Base-by-base conservation (phyloP, 2,888 invertebrate genomes). In the Plemyria rubiginata region DNA sequence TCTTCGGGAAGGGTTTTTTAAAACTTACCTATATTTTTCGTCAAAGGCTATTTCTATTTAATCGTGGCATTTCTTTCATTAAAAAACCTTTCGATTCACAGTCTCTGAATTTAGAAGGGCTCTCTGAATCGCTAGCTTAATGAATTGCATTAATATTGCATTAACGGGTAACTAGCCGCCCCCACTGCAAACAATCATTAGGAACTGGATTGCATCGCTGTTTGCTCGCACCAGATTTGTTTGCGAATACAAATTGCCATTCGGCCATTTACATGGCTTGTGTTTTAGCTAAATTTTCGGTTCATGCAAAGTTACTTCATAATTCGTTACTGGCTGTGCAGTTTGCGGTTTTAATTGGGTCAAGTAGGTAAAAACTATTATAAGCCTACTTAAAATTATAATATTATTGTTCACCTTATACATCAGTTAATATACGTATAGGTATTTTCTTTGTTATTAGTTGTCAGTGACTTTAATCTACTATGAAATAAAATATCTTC, bases 111-210 rank as follows among this genome's bases (percentile, higher is more conserved):
- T 48, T 32, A 76, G 67, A 76, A 73, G 75, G 77, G 76, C 80
- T 81, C 86, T 90, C 84, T 8, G 83, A 90, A 86, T 84, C 86
- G 89, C 84, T 85, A 81, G 90, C 87, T 89, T 93, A 93, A 93
- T 93, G 93, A 93, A 93, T 92, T 92, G 91, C 92, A 92, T 93
- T 93, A 93, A 93, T 93, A 93, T 92, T 93, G 86, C 87, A 93
- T 93, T 92, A 92, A 83, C 83, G 84, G 81, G 87, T 87, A 87
- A 89, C 88, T 88, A 87, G 87, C 87, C 81, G 40, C 74, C 81
- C 85, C 86, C 74, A 79, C 75, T 69, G 89, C 86, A 90, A 92
- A 92, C 92, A 92, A 89, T 91, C 90, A 91, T 92, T 92, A 92
- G 85, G 79, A 77, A 74, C 75, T 71, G 76, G 80, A 78, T 75